Conservation (phyloP, 1,140 invertebrate genomes). For the Papilio xuthus region DNA sequence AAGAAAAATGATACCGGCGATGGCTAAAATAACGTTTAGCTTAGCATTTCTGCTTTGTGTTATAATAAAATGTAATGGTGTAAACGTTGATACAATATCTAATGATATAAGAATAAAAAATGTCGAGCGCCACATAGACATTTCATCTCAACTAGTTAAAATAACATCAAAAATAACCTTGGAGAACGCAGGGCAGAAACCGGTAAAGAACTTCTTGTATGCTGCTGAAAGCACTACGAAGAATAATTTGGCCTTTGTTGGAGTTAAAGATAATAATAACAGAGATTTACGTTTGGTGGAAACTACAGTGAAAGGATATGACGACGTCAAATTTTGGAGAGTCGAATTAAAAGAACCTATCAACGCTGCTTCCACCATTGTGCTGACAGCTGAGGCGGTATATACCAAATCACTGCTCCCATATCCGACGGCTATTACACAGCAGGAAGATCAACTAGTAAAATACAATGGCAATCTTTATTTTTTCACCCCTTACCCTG, state of each 20-base stretch:
- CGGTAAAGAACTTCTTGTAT: constrained; percentile 87
- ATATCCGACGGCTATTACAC: constrained; percentile 93
- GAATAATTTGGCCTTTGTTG: constrained; percentile 88
- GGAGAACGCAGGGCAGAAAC: constrained; percentile 89
- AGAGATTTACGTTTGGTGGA: constrained; percentile 84
- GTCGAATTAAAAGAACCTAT: constrained; percentile 85
- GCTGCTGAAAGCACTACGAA: constrained; percentile 85
- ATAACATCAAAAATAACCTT: constrained; percentile 89
- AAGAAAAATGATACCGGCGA: constrained; percentile 65
- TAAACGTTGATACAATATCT: constrained; percentile 68
- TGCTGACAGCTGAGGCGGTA: constrained; percentile 88
- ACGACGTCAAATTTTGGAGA: constrained; percentile 82
- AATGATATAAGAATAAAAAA: constrained; percentile 88
- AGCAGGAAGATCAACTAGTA: constrained; percentile 97
- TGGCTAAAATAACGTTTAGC: constrained; percentile 65
- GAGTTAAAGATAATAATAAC: constrained; percentile 85
- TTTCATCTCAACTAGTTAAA: constrained; percentile 94
- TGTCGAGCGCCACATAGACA: constrained; percentile 93
- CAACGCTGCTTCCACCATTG: constrained; percentile 82
- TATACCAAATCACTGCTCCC: constrained; percentile 89
- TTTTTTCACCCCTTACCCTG: constrained; percentile 91
- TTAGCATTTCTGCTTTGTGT: constrained; percentile 63
- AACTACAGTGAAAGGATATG: constrained; percentile 80
- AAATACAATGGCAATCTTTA: constrained; percentile 93
- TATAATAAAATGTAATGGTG: constrained; percentile 53